phyloP scores from a whole-genome alignment of 2,888 invertebrate genomes.

The Hipparchia semele region DNA sequence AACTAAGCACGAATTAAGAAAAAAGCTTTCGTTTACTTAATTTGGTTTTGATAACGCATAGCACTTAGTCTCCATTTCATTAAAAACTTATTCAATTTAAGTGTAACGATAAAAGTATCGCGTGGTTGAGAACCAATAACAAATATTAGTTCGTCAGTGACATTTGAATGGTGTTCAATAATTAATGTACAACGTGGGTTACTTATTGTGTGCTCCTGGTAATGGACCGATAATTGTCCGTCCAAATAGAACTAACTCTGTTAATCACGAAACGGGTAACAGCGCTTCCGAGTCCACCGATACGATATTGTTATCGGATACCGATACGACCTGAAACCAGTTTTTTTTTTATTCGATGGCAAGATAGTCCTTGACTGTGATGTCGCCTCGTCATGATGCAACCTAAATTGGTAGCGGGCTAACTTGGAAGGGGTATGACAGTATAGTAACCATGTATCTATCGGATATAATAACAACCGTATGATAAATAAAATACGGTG shows the following conservation, averaged over 20 bases:
- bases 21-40: neutral
- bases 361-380: no score
- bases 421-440: no score
- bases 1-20: neutral
- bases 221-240: conserved; percentile 81
- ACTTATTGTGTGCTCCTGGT: conserved; percentile 67
- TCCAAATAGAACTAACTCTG: conserved; percentile 80
- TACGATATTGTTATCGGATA: neutral
- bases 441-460: no score
- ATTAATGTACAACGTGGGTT: conserved; percentile 66
- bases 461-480: no score
- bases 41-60: conserved; percentile 13
- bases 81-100: conserved; percentile 45
- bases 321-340: neutral
- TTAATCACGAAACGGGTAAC: conserved; percentile 75
- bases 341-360: no score
- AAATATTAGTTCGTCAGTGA: conserved; percentile 54
- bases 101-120: conserved; percentile 41
- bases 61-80: conserved; percentile 35
- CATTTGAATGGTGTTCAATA: conserved; percentile 67
- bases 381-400: no score
- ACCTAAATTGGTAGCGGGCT: no score
- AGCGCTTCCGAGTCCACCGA: neutral
- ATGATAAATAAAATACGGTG: no score
- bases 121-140: conserved; percentile 45